A percentile compares a stretch with the other conserved stretches of the same genome.
These are phyloP conservation scores for Papilio polyxenes DNA, from an alignment of 1,140 invertebrate genomes.

Conservation along the genomic window DNA sequence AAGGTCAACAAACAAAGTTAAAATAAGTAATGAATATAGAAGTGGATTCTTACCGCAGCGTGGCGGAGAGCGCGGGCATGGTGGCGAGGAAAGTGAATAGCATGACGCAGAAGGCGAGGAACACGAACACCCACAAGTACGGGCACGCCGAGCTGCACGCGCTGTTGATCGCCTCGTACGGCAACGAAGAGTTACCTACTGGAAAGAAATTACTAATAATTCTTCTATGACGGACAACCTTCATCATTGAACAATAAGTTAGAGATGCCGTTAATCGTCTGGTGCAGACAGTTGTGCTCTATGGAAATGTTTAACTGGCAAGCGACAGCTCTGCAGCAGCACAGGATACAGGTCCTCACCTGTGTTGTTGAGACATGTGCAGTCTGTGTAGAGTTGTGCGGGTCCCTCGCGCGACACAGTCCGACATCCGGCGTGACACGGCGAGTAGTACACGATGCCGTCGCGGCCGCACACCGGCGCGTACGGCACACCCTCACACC, in stretches of 20 bases:
- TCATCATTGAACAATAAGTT: not conserved
- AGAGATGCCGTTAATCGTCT: slow-evolving; percentile 41
- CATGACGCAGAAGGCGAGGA: slow-evolving; percentile 86
- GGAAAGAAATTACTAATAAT: not conserved
- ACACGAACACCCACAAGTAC: slow-evolving; percentile 85
- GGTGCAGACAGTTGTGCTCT: slow-evolving; percentile 80
- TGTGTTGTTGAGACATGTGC: slow-evolving; percentile 75
- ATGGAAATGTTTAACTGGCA: not conserved
- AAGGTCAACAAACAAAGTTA: not conserved
- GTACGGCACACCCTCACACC: slow-evolving; percentile 81
- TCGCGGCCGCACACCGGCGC: slow-evolving; percentile 90
- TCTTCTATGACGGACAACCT: not conserved
- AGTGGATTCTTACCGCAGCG: slow-evolving; percentile 82
- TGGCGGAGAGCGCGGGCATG: slow-evolving; percentile 89
- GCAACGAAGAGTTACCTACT: slow-evolving; percentile 57
- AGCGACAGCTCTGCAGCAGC: not conserved
- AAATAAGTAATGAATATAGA: not conserved
- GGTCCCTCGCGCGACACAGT: slow-evolving; percentile 66
- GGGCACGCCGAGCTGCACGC: slow-evolving; percentile 84
- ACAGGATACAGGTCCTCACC: slow-evolving; percentile 40
- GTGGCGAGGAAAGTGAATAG: slow-evolving; percentile 88
- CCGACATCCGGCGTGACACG: slow-evolving; percentile 91
- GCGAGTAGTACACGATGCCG: slow-evolving; percentile 90
- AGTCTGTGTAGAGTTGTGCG: slow-evolving; percentile 80
- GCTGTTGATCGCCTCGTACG: slow-evolving; percentile 83